Evolutionary conservation across 1,140 invertebrate genomes (phyloP), one percentile per base, ranked within the genome.

Genomic region (Chrysopa pallens): DNA sequence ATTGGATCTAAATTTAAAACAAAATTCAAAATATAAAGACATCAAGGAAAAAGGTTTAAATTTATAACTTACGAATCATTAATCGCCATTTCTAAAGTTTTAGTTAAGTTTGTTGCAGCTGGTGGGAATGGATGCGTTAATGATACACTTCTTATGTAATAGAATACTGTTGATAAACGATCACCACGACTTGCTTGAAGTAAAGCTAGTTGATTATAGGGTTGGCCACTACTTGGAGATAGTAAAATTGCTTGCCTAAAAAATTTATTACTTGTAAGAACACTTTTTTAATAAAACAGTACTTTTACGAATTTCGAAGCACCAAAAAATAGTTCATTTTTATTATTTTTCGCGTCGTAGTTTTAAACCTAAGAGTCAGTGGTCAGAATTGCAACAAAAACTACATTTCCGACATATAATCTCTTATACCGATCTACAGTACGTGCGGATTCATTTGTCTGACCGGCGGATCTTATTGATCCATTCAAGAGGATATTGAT

Each of bases 161-260:
- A 81, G 63, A 85, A 88, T 27, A 87, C 78, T 4, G 83, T 82
- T 29, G 77, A 76, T 43, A 90, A 66, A 55, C 81, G 78, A 51
- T 86, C 77, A n/a, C 80, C 82, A 35, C 80, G 72, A 6, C 80
- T 78, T 40, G 81, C 80, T 58, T 84, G 78, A 36, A 90, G 60
- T 33, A 90, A 68, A 15, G 84, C 85, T 50, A 89, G 59, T 62
- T 89, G 85, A 62, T 90, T 90, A 57, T 90, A 90, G 0, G 85
- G 84, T 55, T 90, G 85, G 29, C 85, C 85, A 59, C 81, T 87
- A 43, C 73, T 77, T 40, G 84, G 81, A 17, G 81, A 81, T 13
- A 88, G 64, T 37, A 74, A 71, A 15, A 87, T 75, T 29, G 85
- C 84, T 61, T 88, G 84, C 50, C 79, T 76, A 52, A 70, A 33